phyloP scores from a whole-genome alignment of 2,888 invertebrate genomes.

The Caenorhabditis uteleia region DNA sequence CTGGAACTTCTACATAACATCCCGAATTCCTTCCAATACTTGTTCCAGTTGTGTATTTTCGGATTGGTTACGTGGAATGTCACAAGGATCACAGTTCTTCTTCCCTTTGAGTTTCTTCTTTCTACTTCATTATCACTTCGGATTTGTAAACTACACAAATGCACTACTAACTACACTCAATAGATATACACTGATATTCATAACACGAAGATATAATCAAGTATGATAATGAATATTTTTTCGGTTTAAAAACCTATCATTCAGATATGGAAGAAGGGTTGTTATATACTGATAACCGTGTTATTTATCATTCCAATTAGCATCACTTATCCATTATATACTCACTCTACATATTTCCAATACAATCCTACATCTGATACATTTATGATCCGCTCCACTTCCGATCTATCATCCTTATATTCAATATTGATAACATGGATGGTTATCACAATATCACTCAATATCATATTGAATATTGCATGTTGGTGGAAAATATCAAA shows the following conservation, averaged over 20 bases:
- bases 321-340: constrained; percentile 15
- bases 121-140: constrained; percentile 14
- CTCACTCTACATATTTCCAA: constrained; percentile 10
- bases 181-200: constrained; percentile 19
- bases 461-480: constrained; percentile 9
- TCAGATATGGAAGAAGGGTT: constrained; percentile 28
- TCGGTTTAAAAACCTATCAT: background rate
- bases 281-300: constrained; percentile 3
- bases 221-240: constrained; percentile 7
- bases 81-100: background rate
- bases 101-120: constrained; percentile 17
- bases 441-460: constrained; percentile 7
- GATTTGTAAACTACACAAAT: constrained; percentile 17
- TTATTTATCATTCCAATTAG: constrained; percentile 4
- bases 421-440: constrained; percentile 12
- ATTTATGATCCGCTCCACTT: constrained; percentile 5
- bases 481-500: constrained; percentile 27
- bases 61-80: constrained; percentile 11
- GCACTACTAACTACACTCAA: constrained; percentile 23
- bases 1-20: constrained; percentile 17
- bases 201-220: constrained; percentile 12
- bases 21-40: constrained; percentile 15
- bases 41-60: constrained; percentile 11
- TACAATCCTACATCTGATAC: constrained; percentile 18
- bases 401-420: constrained; percentile 16